phyloP scores from a whole-genome alignment of 2,797 vertebrate species.

The Pterois miles region DNA sequence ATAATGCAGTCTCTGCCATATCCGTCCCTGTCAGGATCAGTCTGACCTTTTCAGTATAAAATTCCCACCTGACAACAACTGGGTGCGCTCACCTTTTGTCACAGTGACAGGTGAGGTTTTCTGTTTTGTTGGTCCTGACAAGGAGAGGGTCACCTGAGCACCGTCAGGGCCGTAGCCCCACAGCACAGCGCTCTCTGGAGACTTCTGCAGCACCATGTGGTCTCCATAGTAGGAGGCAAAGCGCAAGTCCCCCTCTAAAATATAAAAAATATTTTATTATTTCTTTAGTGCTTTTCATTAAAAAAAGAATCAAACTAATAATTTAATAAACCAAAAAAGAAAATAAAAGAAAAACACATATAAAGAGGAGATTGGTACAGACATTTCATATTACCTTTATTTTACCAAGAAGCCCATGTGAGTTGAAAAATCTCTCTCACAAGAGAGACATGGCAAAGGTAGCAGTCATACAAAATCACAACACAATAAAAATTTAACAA shows the following conservation, averaged over 20 bases:
- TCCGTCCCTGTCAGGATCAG: neutral
- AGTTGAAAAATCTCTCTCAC: too few species aligned
- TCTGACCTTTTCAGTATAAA: neutral
- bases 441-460: too few species aligned
- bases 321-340: neutral
- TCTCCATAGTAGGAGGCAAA: constrained; percentile 90
- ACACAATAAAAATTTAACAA: too few species aligned
- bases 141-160: constrained; percentile 71
- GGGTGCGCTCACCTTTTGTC: constrained; percentile 61
- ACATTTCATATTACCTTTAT: neutral
- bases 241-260: constrained; percentile 59
- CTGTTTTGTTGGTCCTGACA: constrained; percentile 65
- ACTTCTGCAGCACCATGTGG: constrained; percentile 92
- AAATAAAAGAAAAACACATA: neutral
- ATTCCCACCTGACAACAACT: neutral
- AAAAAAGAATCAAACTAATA: neutral
- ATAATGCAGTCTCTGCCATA: neutral
- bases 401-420: too few species aligned
- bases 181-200: constrained; percentile 85
- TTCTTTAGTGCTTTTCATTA: neutral
- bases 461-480: too few species aligned
- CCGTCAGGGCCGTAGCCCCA: constrained; percentile 86
- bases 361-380: neutral
- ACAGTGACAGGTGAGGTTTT: constrained; percentile 35
- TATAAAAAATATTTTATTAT: neutral